Percentiles rank a stretch among this genome's conserved stretches.
Evolutionary conservation across 2,888 invertebrate genomes (phyloP).

Genomic region (Agrilus cyanescens): DNA sequence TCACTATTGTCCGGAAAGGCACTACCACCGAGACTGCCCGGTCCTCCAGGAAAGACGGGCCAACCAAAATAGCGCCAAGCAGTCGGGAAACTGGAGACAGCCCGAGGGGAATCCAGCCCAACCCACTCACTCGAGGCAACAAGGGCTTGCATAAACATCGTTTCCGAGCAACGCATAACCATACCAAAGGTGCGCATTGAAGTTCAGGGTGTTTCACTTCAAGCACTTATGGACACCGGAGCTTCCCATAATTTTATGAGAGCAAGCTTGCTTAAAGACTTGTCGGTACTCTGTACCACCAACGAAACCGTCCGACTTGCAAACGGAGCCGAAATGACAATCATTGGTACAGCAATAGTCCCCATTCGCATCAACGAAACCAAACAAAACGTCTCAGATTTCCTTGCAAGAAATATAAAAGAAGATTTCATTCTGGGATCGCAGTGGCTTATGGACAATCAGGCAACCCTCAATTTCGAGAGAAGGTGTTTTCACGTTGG

Average conservation of each 20-base stretch:
- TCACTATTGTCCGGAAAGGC: neutral
- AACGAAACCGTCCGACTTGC: neutral
- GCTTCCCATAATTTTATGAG: neutral
- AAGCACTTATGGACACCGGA: neutral
- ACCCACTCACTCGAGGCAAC: too few species aligned
- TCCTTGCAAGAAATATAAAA: neutral
- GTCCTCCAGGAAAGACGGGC: neutral
- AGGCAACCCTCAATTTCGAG: neutral
- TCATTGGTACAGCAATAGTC: neutral
- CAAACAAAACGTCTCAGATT: neutral
- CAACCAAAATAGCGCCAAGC: neutral
- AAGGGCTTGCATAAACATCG: too few species aligned
- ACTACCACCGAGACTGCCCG: neutral
- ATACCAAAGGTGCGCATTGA: neutral
- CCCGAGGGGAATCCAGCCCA: too few species aligned
- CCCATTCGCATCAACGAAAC: neutral
- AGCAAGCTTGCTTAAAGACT: neutral
- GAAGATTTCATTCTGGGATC: neutral
- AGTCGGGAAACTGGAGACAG: neutral
- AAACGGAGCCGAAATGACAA: neutral
- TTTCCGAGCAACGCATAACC: neutral
- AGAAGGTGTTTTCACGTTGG: slow-evolving; percentile 1
- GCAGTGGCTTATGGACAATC: neutral
- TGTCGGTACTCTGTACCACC: neutral
- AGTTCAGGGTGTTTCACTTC: neutral